Evolutionary conservation across 2,113 vertebrate species (phyloP), one percentile per base, ranked within the genome.

Genomic region (Amphiprion ocellaris): DNA sequence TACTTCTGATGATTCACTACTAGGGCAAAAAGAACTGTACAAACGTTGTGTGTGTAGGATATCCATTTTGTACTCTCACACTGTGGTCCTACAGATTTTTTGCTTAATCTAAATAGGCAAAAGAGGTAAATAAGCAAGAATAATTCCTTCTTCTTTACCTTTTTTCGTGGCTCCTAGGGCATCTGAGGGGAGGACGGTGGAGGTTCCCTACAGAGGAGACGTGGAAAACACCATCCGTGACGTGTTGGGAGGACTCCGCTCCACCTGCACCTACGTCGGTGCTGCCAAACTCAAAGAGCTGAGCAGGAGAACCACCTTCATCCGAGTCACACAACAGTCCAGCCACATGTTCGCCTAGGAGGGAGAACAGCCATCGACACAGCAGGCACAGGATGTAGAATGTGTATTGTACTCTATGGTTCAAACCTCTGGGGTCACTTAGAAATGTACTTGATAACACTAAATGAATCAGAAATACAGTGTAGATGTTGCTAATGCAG

Each of bases 201-300:
- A 99, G 92, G 97, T 99, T 7, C 96, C 97, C 0, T 99, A 99
- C 90, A 95, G 77, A 91, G 98, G 98, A 4, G 96, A 97, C 0
- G 97, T 97, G 28, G 96, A 98, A 78, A 87, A 95, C 92, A 99
- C 98, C 14, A 94, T 99, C 77, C 95, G 93, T 28, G 98, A 99
- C 74, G 96, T 99, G 83, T 89, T 99, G 0, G 98, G 98, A 0
- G 98, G 98, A 9, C 94, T 99, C 67, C 95, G 98, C 67, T 99
- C 98, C 81, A 99, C 98, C 70, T 99, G 98, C 88, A 99, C 98
- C 52, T 99, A 99, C 0, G 98, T 99, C 84, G 98, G 98, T 68
- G 98, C 98, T 0, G 97, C 98, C 87, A 99, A 96, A 82, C 97
- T 99, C 67, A 99, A 98, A 86, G 98, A 99, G 92, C 96, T 99